Evolutionary conservation across 1,140 invertebrate species (phyloP).

Genomic region (Trigoniulus corallinus): DNA sequence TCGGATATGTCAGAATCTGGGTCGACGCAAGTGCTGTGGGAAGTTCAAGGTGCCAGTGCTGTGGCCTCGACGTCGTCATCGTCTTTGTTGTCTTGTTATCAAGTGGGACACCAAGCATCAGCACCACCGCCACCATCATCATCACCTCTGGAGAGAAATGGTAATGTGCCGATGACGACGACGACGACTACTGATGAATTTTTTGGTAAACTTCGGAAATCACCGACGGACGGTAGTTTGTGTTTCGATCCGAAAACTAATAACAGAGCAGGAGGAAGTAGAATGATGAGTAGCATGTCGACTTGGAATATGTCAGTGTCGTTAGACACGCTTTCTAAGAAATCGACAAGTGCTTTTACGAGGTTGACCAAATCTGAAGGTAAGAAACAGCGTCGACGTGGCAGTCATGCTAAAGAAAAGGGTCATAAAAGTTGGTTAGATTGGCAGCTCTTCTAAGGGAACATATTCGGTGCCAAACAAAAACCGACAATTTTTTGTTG

Average conservation of each 20-base stretch:
- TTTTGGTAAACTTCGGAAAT: background rate
- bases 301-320: constrained; percentile 43
- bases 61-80: too few relatives aligned
- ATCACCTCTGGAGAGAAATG: background rate
- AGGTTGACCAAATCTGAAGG: background rate
- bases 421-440: background rate
- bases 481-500: too few relatives aligned
- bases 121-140: background rate
- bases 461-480: too few relatives aligned
- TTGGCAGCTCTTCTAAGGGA: constrained; percentile 1
- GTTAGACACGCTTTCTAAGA: background rate
- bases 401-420: background rate
- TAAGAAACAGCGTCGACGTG: background rate
- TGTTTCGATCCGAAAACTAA: constrained; percentile 37
- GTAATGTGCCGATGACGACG: background rate
- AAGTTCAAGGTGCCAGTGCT: background rate
- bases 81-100: too few relatives aligned
- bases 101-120: too few relatives aligned
- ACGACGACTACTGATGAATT: background rate
- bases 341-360: background rate
- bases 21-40: constrained; percentile 1
- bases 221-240: background rate
- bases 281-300: constrained; percentile 49
- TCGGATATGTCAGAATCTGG: background rate
- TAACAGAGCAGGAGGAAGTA: constrained; percentile 48